Evolutionary conservation across 2,888 invertebrate species (phyloP), one percentile per base, ranked within the genome.

Genomic region (Eristalinus aeneus): DNA sequence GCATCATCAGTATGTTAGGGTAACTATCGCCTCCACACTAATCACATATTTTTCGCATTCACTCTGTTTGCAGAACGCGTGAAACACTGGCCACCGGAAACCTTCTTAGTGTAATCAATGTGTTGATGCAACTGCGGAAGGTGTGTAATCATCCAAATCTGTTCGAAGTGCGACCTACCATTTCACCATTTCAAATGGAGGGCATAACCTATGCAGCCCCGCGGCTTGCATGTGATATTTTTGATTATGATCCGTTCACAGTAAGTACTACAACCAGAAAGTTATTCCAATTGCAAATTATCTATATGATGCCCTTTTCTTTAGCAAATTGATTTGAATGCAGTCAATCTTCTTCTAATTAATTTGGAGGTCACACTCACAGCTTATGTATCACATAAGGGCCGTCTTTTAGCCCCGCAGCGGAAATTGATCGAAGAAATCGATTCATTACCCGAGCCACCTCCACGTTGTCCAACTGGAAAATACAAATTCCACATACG

Each of bases 141-240:
- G 98, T 98, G 89, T 99, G 99, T 94, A 99, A 99, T 93, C 99
- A 99, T 94, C 99, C 99, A 16, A 98, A 99, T 94, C 94, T 99
- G 91, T 99, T 99, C 93, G 99, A 99, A 94, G 96, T 98, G 88
- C 95, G 99, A 77, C 98, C 99, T 65, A 98, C 98, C 58, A 94
- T 96, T 72, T 98, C 99, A 64, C 98, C 99, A 83, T 97, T 99
- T 93, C 97, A 96, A 93, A 96, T 97, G 95, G 95, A 96, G 88
- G 95, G 96, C 34, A 94, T 98, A 87, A 93, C 94, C 60, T 94
- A 94, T 90, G 93, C 93, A 88, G 95, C 96, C 77, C 96, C 97
- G 20, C 96, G 97, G 84, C 92, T 96, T 32, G 95, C 95, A 64
- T 95, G 95, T 92, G 94, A 94, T 87, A 94, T 95, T 61, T 92